phyloP scores from a whole-genome alignment of 2,888 invertebrate species.

The Venustoraphidia nigricollis region DNA sequence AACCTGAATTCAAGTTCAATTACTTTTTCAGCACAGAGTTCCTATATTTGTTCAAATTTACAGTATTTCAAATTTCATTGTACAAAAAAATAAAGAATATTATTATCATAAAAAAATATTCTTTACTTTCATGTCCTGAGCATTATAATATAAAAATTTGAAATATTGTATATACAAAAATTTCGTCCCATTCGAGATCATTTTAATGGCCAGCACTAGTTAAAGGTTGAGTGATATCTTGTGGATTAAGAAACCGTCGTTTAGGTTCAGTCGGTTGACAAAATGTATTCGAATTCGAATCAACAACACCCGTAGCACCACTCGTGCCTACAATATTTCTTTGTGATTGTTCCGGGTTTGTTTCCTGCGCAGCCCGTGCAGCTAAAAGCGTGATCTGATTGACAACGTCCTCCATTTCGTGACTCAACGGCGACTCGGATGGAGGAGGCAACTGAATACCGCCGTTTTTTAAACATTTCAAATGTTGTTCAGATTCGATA shows the following conservation, averaged over 20 bases:
- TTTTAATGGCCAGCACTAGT: conserved; percentile 38
- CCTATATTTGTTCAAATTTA: too few relatives aligned
- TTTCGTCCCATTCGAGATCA: conserved; percentile 7
- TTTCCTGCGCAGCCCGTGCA: conserved; percentile 56
- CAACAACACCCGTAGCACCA: conserved; percentile 25
- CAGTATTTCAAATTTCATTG: too few relatives aligned
- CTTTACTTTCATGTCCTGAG: too few relatives aligned
- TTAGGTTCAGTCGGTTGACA: conserved; percentile 37
- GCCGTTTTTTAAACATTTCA: conserved; percentile 11
- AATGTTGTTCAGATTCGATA: conserved; percentile 40
- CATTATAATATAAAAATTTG: too few relatives aligned
- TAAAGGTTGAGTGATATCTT: conserved; percentile 34
- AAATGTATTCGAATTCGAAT: conserved; percentile 39
- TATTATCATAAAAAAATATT: too few relatives aligned
- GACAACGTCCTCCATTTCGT: conserved; percentile 73
- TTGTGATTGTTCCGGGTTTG: conserved; percentile 22
- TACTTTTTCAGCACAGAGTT: too few relatives aligned
- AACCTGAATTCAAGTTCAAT: too few relatives aligned
- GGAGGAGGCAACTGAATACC: conserved; percentile 23
- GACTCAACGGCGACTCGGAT: conserved; percentile 45
- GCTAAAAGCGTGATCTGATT: conserved; percentile 67
- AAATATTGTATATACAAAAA: too few relatives aligned
- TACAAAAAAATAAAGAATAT: too few relatives aligned
- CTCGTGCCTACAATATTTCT: conserved; percentile 11
- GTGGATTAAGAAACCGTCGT: conserved; percentile 38